A percentile compares a stretch with the other conserved stretches of the same genome.
Evolutionary conservation across 2,888 invertebrate genomes (phyloP).

Genomic region (Aleiodes testaceus): DNA sequence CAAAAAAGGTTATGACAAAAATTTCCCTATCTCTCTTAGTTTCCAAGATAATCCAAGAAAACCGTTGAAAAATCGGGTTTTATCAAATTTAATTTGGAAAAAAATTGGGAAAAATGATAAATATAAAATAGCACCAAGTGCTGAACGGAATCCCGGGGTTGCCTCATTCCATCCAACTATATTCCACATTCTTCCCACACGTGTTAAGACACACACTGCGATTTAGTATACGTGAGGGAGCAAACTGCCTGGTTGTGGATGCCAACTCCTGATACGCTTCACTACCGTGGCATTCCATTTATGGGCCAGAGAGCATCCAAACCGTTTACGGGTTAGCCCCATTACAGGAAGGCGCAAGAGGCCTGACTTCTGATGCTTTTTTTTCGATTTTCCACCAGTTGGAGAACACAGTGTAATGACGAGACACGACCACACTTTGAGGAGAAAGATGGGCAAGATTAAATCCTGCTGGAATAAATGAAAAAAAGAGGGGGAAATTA

Average conservation of each 20-base stretch:
- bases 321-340: slow-evolving; percentile 62
- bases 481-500: slow-evolving; percentile 24
- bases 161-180: slow-evolving; percentile 68
- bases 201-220: slow-evolving; percentile 63
- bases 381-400: slow-evolving; percentile 38
- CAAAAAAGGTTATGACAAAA: too few species aligned
- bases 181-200: slow-evolving; percentile 72
- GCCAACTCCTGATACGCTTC: slow-evolving; percentile 64
- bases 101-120: too few species aligned
- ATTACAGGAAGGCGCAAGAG: slow-evolving; percentile 51
- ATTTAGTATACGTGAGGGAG: slow-evolving; percentile 56
- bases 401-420: slow-evolving; percentile 35
- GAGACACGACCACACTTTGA: slow-evolving; percentile 38
- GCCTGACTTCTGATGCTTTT: slow-evolving; percentile 26
- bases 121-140: neutral
- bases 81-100: too few species aligned
- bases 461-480: neutral
- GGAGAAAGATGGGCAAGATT: neutral
- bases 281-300: slow-evolving; percentile 61
- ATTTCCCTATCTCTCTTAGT: too few species aligned
- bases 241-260: slow-evolving; percentile 58
- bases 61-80: too few species aligned
- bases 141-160: slow-evolving; percentile 56
- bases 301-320: slow-evolving; percentile 66
- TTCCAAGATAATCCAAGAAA: too few species aligned